These are phyloP conservation scores for Apogon talboti DNA, from an alignment of 2,797 vertebrate species.

Conservation along the genomic window DNA sequence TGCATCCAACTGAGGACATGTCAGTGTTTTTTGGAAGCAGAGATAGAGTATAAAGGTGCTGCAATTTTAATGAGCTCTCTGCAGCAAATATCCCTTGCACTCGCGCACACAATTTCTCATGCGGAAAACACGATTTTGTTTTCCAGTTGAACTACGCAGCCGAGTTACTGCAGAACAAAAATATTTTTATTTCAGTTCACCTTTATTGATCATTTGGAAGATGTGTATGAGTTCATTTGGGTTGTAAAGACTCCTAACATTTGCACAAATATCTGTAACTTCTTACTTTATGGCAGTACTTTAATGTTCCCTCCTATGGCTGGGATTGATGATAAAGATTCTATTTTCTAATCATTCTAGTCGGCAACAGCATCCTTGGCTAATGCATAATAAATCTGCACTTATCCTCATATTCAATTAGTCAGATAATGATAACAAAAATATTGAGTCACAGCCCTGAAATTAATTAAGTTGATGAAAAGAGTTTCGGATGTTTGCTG, in stretches of 20 bases:
- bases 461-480: neutral
- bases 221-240: neutral
- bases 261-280: no score
- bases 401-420: no score
- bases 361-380: neutral
- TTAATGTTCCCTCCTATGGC: neutral
- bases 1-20: neutral
- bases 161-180: no score
- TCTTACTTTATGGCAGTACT: neutral
- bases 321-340: neutral
- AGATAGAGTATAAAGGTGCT: constrained; percentile 18
- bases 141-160: no score
- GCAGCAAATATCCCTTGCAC: constrained; percentile 2
- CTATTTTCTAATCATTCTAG: neutral
- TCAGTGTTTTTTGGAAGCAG: constrained; percentile 1
- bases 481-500: neutral
- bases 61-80: constrained; percentile 31
- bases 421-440: no score
- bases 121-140: neutral
- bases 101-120: neutral
- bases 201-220: no score
- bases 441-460: no score
- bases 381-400: no score
- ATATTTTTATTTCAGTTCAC: no score
- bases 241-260: no score